A percentile compares a stretch with the other conserved stretches of the same genome.
Evolutionary conservation across 2,888 invertebrate species (phyloP).

Genomic region (Archips crataeganus): DNA sequence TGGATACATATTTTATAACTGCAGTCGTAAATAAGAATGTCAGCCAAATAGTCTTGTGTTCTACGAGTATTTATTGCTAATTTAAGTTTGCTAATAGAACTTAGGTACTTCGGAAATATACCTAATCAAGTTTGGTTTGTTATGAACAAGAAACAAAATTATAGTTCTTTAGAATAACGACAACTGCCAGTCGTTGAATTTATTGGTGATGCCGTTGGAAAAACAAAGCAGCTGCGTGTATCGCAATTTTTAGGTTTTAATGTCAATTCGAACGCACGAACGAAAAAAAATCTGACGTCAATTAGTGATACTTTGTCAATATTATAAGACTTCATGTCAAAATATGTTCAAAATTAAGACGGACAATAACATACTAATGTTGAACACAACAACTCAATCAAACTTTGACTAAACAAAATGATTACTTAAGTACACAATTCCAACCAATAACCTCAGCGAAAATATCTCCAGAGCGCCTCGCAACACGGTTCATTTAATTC

Average conservation of each 20-base stretch:
- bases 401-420: slow-evolving; percentile 15
- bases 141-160: neutral
- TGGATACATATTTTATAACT: slow-evolving; percentile 73
- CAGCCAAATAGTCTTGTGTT: slow-evolving; percentile 66
- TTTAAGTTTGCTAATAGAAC: neutral
- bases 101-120: neutral
- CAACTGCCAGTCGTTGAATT: no score
- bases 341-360: neutral
- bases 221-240: no score
- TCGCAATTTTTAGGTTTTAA: no score
- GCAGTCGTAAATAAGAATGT: slow-evolving; percentile 65
- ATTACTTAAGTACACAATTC: slow-evolving; percentile 6
- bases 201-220: no score
- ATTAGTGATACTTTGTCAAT: neutral
- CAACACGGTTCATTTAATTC: slow-evolving; percentile 66
- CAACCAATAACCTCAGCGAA: neutral
- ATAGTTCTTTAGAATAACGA: no score
- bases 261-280: no score
- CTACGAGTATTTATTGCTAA: neutral
- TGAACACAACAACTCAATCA: slow-evolving; percentile 7
- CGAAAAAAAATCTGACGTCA: no score
- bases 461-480: slow-evolving; percentile 42
- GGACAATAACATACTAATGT: neutral
- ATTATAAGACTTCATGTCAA: neutral
- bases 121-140: neutral